Percentiles rank a stretch among this genome's conserved stretches.
These are phyloP conservation scores for Myotis planiceps DNA, from an alignment of 2,797 vertebrate species.

Conservation along the genomic window DNA sequence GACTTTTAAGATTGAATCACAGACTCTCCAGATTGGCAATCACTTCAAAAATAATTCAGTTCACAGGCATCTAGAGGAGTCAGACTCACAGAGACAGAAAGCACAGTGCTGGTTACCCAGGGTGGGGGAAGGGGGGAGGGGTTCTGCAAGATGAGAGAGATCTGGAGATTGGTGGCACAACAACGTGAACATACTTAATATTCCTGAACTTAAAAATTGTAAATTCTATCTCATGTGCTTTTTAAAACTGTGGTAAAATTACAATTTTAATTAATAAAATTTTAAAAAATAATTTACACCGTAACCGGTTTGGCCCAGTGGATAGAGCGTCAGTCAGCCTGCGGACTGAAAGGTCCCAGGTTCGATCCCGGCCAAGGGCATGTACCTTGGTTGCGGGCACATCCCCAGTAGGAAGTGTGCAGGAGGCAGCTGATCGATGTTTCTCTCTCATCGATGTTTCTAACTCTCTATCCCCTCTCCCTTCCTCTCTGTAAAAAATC, in stretches of 20 bases:
- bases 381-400: too few species aligned
- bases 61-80: background rate
- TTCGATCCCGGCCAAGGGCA: too few species aligned
- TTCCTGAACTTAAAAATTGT: background rate
- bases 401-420: too few species aligned
- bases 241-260: background rate
- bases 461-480: too few species aligned
- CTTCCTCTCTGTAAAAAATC: too few species aligned
- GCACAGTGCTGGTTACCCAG: background rate
- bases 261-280: background rate
- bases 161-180: background rate
- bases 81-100: background rate
- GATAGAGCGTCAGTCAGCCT: too few species aligned
- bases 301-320: too few species aligned
- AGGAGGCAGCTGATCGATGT: too few species aligned
- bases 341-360: too few species aligned
- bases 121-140: accelerated
- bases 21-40: background rate
- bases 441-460: too few species aligned
- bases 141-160: background rate
- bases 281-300: background rate
- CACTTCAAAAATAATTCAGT: conserved; percentile 26
- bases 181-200: background rate
- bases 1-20: background rate
- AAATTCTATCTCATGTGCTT: background rate